Evolutionary conservation across 2,113 vertebrate species (phyloP).

Genomic region (Nothoprocta pentlandii): DNA sequence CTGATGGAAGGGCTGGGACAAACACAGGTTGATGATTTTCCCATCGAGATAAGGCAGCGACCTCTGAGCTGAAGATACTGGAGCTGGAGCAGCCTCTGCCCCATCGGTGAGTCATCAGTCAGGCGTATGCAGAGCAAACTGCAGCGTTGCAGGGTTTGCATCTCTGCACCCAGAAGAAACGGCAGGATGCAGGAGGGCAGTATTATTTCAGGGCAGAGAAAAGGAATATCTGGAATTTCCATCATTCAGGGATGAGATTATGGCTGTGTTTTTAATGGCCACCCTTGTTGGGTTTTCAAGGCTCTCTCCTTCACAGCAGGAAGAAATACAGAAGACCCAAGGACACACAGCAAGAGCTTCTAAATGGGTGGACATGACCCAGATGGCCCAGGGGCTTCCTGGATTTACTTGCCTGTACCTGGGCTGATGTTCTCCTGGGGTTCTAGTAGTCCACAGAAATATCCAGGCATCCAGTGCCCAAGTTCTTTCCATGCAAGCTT

Average conservation of each 20-base stretch:
- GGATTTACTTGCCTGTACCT: background rate
- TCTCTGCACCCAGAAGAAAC: background rate
- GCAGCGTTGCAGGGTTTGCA: accelerated
- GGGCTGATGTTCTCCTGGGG: background rate
- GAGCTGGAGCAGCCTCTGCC: background rate
- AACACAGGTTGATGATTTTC: background rate
- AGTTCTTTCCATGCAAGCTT: background rate
- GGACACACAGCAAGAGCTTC: background rate
- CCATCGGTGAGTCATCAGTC: background rate
- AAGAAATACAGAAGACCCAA: background rate
- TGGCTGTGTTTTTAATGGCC: background rate
- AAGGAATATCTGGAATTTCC: background rate
- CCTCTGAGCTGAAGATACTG: background rate
- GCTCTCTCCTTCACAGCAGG: background rate
- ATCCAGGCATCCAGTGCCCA: background rate
- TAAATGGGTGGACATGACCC: background rate
- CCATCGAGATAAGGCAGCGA: background rate
- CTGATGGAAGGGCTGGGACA: background rate
- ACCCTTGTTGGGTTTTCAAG: background rate
- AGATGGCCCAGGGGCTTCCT: background rate
- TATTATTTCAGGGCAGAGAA: accelerated
- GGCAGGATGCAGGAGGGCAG: accelerated
- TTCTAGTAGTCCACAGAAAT: background rate
- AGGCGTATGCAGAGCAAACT: background rate
- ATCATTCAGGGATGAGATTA: background rate